phyloP scores from a whole-genome alignment of 2,888 invertebrate genomes.

The Megaustenia siamemsis region DNA sequence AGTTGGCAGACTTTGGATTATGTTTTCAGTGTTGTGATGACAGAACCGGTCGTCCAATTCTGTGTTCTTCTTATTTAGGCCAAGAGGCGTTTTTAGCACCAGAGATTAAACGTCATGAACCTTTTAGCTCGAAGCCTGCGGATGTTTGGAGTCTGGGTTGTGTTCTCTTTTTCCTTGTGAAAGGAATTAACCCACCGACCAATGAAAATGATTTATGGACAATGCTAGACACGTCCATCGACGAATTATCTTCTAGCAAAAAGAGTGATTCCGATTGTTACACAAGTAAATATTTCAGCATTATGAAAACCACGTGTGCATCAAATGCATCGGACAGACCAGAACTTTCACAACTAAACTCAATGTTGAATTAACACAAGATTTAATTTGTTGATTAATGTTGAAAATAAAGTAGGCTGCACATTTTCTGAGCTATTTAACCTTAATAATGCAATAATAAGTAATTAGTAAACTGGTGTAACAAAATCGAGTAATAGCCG shows the following conservation, averaged over 20 bases:
- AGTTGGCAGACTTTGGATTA: conserved; percentile 62
- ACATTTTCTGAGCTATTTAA: too few species aligned
- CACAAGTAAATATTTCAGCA: background rate
- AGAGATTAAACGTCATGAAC: conserved; percentile 54
- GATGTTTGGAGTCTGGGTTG: conserved; percentile 63
- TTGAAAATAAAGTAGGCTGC: too few species aligned
- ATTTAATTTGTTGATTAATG: too few species aligned
- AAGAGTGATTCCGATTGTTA: background rate
- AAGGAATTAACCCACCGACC: conserved; percentile 43
- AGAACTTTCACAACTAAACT: background rate
- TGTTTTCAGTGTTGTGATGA: conserved; percentile 54
- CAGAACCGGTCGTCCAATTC: conserved; percentile 8
- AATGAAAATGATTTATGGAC: conserved; percentile 11
- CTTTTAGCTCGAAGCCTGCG: conserved; percentile 54
- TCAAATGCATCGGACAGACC: background rate
- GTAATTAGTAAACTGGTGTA: too few species aligned
- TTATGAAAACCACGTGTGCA: background rate
- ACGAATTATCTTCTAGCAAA: background rate
- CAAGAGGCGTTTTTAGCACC: conserved; percentile 60
- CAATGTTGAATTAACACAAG: background rate
- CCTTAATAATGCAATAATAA: too few species aligned
- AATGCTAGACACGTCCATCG: background rate
- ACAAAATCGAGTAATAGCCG: too few species aligned
- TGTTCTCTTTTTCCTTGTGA: conserved; percentile 57
- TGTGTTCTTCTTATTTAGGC: conserved; percentile 59